Evolutionary conservation across 2,113 vertebrate species (phyloP), one percentile per base, ranked within the genome.

Genomic region (Gallinago undulata): DNA sequence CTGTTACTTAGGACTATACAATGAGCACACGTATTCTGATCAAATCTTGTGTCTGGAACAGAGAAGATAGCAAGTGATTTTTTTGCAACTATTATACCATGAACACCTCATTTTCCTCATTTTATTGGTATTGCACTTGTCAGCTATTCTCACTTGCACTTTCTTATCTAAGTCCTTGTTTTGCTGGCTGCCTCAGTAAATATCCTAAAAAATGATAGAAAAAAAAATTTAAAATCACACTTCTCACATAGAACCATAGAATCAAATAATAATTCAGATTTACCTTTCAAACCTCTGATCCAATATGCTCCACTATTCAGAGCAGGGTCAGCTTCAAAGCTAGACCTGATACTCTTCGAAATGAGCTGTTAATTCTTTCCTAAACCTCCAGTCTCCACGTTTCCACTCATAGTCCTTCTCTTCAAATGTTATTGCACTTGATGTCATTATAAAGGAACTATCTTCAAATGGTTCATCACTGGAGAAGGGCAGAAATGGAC

Each of bases 271-370:
- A 45, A 59, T 70, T 78, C 41, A 25, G 25, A 15, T 31, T 72
- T 87, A 7, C 19, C 13, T 21, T 77, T 70, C 51, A 87, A 66
- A 24, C 11, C 33, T 47, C 41, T 67, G 30, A 79, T 67, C 13
- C 51, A 79, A 37, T 3, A 51, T 2, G 1, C 22, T 41, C 15
- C 1, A 6, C 27, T 1, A 3, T 11, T 84, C 25, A 77, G 22
- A 77, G 27, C 15, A 81, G 41, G 8, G 31, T 64, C 55, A 60
- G 10, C 25, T 83, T 83, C 75, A 92, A 83, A 95, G 48, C 18
- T 79, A 74, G 59, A 76, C 23, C 19, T 53, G 19, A 5, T 60
- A 23, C 43, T 79, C 35, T 94, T 76, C 72, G 72, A 68, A 79
- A 64, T 56, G 23, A 39, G 43, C n/a, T 78, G 11, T 39, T 86